Evolutionary conservation across 2,888 invertebrate genomes (phyloP), one percentile per base, ranked within the genome.

Genomic region (Bibio marci): DNA sequence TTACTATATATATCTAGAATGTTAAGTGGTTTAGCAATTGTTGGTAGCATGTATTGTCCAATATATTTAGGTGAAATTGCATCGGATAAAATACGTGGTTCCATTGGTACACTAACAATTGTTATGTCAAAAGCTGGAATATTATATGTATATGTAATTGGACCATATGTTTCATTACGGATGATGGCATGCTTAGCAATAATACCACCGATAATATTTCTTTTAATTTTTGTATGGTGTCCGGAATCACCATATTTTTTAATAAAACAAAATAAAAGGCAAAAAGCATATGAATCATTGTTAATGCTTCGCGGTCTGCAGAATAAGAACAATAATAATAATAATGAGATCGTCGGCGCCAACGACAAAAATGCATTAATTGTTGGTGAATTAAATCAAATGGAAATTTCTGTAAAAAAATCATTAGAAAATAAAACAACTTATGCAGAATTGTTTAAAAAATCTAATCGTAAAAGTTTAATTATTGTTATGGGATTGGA

Each of bases 221-320:
- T 73, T 19, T 39, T 70, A 14, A 57, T 66, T 14, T 70, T 76
- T 53, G 55, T 69, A 27, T 69, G 69, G 51, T 65, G 78, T 54
- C 79, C 79, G n/a, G 80, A 80, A 61, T 71, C 73, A 45, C 76
- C 77, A 14, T 67, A 72, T 48, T 71, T 65, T 53, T 64, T 67
- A 47, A 56, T 69, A 44, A 64, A 66, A 50, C 66, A 65, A 45
- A 66, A 66, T 47, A 62, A 66, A 45, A 65, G 63, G 41, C 62
- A 65, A 43, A 67, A 69, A 49, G 75, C 76, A 4, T 63, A 68
- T 46, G 54, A 64, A 43, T 65, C 75, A n/a, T 62, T 80, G 41
- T 61, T 64, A 46, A 67, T 65, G 52, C 56, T 80, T 34, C 63
- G 79, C 43, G 70, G 69, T 33, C n/a, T n/a, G n/a, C n/a, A n/a